These are phyloP conservation scores for Apis laboriosa DNA, from an alignment of 1,140 invertebrate species.

Conservation along the genomic window DNA sequence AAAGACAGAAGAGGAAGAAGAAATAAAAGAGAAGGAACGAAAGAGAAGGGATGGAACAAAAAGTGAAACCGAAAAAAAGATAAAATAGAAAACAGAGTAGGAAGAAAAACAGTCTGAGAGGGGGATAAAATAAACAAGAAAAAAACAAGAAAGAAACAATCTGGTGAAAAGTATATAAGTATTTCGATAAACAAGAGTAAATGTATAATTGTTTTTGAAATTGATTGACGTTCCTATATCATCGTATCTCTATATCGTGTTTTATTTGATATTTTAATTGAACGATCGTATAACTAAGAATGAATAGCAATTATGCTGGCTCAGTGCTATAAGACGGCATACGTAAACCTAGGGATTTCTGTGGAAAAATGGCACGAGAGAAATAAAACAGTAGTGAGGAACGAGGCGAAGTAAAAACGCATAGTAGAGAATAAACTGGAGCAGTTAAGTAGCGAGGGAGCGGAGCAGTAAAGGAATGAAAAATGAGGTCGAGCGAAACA, in stretches of 20 bases:
- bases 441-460: conserved; percentile 34
- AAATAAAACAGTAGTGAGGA: conserved; percentile 4
- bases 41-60: too few relatives aligned
- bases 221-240: too few relatives aligned
- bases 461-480: conserved; percentile 39
- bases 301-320: not conserved
- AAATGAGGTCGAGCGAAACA: conserved; percentile 43
- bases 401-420: conserved; percentile 21
- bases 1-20: not conserved
- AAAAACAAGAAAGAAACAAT: too few relatives aligned
- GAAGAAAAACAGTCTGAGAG: too few relatives aligned
- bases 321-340: not conserved
- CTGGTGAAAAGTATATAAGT: too few relatives aligned
- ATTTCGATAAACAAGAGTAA: too few relatives aligned
- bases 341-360: conserved; percentile 17
- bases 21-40: too few relatives aligned
- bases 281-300: not conserved
- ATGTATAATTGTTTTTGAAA: not conserved
- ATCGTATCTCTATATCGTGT: not conserved
- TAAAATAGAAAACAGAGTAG: too few relatives aligned
- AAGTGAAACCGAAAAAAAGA: too few relatives aligned
- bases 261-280: not conserved
- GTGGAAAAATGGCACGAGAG: conserved; percentile 8
- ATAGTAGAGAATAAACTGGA: conserved; percentile 42
- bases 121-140: too few relatives aligned